Conservation (phyloP, 2,888 invertebrate genomes). For the Luperina testacea region DNA sequence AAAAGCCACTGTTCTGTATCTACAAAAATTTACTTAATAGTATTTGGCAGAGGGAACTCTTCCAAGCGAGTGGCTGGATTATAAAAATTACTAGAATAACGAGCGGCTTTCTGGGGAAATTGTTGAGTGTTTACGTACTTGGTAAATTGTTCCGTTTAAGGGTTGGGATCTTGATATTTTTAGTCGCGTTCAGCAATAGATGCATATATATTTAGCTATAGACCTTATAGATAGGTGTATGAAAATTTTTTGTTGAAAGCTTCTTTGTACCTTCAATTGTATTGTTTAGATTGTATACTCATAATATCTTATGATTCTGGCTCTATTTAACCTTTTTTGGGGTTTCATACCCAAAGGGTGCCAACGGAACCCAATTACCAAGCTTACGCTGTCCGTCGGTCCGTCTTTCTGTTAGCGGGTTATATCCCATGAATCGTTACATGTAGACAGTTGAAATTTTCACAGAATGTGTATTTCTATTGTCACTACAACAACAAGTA, state of each 20-base stretch:
- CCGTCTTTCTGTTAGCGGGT: background rate
- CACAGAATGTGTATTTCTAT: background rate
- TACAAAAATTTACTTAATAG: slow-evolving; percentile 79
- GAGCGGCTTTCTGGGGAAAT: slow-evolving; percentile 38
- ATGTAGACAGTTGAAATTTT: background rate
- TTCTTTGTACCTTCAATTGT: background rate
- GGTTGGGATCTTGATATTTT: slow-evolving; percentile 9
- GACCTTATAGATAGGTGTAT: background rate
- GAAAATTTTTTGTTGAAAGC: background rate
- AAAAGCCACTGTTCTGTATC: slow-evolving; percentile 76
- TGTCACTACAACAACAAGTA: background rate
- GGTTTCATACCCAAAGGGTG: background rate
- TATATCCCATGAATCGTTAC: too few relatives aligned
- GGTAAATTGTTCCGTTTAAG: slow-evolving; percentile 27
- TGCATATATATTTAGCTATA: background rate
- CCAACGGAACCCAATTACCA: background rate
- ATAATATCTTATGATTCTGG: background rate
- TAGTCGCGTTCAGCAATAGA: background rate
- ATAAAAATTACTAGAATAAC: slow-evolving; percentile 71
- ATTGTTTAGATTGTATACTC: background rate
- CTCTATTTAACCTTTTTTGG: background rate
- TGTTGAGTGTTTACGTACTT: slow-evolving; percentile 33
- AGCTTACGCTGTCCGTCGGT: background rate
- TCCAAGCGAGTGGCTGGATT: slow-evolving; percentile 68
- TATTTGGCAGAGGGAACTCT: slow-evolving; percentile 77